Evolutionary conservation across 2,797 vertebrate species (phyloP), one percentile per base, ranked within the genome.

Genomic region (Prunella strophiata): DNA sequence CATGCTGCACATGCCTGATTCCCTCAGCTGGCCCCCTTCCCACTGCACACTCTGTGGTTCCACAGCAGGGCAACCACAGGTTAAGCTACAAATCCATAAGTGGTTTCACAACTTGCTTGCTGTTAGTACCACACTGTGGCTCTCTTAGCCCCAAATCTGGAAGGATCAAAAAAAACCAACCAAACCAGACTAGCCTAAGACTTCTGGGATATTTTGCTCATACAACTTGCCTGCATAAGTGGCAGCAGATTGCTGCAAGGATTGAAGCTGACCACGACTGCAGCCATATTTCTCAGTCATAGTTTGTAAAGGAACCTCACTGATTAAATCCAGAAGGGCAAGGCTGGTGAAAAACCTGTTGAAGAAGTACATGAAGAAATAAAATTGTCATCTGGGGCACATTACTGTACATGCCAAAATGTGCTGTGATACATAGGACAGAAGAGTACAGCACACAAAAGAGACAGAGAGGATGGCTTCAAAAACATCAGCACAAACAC

Each of bases 331-430:
- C 80, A 99, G 96, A 20, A 99, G 98, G 40, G 99, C 99, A 74
- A 99, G 98, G 78, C 99, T 99, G 42, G 99, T 99, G 95, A 99
- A 99, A 98, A 99, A 99, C 81, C 99, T 99, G 92, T 21, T 93
- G 91, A 67, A 16, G 65, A 26, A 83, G 52, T 21, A 90, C 9
- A 45, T 5, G 38, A 25, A 66, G 16, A 48, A 52, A 83, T 22
- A 38, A 91, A 93, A 87, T 57, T 14, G 52, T 65, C 34, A 61
- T 27, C 25, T 5, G 36, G 26, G 51, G 16, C 52, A 84, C 7
- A 7, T 51, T 48, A 70, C 10, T 32, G n/a, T 29, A 71, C 48
- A 6, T 25, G 47, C 40, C 10, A 93, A 92, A 96, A 92, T 16
- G 12, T 34, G 81, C 36, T 0, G 0, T 59, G 50, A 68, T 51